Conservation (phyloP, 2,888 invertebrate species). For the Plutella xylostella region DNA sequence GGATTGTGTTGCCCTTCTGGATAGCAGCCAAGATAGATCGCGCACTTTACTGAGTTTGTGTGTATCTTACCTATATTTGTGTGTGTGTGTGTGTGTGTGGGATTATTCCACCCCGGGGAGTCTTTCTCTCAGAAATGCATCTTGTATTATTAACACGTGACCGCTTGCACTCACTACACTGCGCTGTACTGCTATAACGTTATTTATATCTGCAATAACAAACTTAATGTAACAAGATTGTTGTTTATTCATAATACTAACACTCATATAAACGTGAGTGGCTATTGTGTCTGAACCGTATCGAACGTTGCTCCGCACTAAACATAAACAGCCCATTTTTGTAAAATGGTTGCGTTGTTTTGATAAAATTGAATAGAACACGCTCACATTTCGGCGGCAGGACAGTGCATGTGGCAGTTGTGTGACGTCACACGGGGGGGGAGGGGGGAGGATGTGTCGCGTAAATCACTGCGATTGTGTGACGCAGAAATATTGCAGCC, state of each 20-base stretch:
- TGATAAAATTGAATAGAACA: constrained; percentile 42
- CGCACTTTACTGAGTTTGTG: too few relatives aligned
- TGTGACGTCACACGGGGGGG: constrained; percentile 30
- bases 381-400: constrained; percentile 37
- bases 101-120: too few relatives aligned
- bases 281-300: not conserved
- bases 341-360: not conserved
- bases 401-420: constrained; percentile 39
- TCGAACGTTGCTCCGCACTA: not conserved
- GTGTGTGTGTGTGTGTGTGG: too few relatives aligned
- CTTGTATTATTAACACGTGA: too few relatives aligned
- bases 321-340: not conserved
- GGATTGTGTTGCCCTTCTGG: constrained; percentile 29
- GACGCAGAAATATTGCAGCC: constrained; percentile 19
- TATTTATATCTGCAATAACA: too few relatives aligned
- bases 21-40: constrained; percentile 34
- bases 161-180: too few relatives aligned
- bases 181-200: too few relatives aligned
- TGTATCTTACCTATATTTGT: too few relatives aligned
- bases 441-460: not conserved
- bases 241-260: too few relatives aligned
- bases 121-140: too few relatives aligned
- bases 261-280: too few relatives aligned
- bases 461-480: constrained; percentile 26
- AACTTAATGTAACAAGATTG: too few relatives aligned